Evolutionary conservation across 2,113 vertebrate species (phyloP).

Genomic region (Rhea americana): DNA sequence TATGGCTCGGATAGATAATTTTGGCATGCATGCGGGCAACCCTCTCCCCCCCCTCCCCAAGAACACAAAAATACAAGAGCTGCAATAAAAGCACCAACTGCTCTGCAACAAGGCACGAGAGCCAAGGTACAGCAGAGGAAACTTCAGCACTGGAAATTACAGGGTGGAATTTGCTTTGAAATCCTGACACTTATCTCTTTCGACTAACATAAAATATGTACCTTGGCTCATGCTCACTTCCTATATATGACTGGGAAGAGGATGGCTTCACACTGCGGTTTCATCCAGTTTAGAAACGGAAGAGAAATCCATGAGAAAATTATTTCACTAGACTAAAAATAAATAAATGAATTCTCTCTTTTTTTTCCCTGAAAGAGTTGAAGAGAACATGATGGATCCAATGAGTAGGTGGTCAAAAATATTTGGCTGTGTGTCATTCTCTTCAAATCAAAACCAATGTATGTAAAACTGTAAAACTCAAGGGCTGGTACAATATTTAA

Average conservation of each 20-base stretch:
- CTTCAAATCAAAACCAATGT: not conserved
- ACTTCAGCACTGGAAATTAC: not conserved
- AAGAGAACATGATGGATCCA: not conserved
- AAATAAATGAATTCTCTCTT: slow-evolving; percentile 31
- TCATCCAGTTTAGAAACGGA: slow-evolving; percentile 1
- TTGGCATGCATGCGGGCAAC: not conserved
- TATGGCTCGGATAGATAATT: not conserved
- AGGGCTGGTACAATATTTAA: not conserved
- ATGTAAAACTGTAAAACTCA: rapidly evolving
- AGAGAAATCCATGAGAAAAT: slow-evolving; percentile 50
- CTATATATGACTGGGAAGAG: slow-evolving; percentile 2
- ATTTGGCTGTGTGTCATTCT: not conserved
- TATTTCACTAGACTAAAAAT: not conserved
- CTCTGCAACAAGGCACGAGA: not conserved
- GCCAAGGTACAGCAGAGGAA: not conserved
- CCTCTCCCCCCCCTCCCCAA: rapidly evolving
- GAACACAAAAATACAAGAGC: not conserved
- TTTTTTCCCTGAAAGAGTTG: not conserved
- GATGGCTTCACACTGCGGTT: slow-evolving; percentile 53
- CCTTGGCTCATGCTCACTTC: slow-evolving; percentile 3
- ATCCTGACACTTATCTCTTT: slow-evolving; percentile 25
- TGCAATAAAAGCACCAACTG: not conserved
- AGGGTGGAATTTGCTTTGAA: slow-evolving; percentile 3
- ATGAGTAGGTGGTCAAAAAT: not conserved
- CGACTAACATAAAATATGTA: slow-evolving; percentile 9